phyloP scores from a whole-genome alignment of 92 coral and sea anemone species.

The Muricea muricata region DNA sequence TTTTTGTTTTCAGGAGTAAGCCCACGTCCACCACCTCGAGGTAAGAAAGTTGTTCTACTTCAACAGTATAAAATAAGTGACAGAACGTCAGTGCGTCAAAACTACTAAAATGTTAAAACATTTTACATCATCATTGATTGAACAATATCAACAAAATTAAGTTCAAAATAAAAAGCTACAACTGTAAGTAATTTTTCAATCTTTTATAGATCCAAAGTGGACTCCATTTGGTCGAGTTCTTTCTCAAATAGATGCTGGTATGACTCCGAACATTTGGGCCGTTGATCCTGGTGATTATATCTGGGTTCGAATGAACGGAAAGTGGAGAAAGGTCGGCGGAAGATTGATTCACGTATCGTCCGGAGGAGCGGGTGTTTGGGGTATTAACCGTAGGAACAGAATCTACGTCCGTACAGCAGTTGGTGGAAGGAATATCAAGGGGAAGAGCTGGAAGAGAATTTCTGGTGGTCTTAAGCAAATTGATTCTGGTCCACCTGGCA shows the following conservation, averaged over 20 bases:
- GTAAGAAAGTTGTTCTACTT: background rate
- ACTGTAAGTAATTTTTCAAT: background rate
- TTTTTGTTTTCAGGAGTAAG: background rate
- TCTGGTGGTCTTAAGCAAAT: conserved; percentile 5
- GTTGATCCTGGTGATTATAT: background rate
- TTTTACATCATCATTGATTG: no score
- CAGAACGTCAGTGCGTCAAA: no score
- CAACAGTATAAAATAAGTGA: no score
- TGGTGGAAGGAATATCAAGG: background rate
- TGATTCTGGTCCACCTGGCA: conserved; percentile 14
- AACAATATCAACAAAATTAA: no score
- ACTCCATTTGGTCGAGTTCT: background rate
- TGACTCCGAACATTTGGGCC: conserved; percentile 3
- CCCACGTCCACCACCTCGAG: background rate
- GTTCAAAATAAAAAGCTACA: background rate
- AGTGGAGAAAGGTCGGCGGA: conserved; percentile 4
- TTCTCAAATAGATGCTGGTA: conserved; percentile 7
- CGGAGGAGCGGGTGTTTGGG: conserved; percentile 15
- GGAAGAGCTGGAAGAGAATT: background rate
- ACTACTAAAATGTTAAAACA: no score
- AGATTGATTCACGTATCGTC: background rate
- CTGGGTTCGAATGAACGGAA: background rate
- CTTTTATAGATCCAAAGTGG: background rate
- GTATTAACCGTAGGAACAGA: background rate
- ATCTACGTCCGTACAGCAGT: background rate